A percentile compares a stretch with the other conserved stretches of the same genome.
These are phyloP conservation scores for Danaus plexippus DNA, from an alignment of 1,140 invertebrate species.

Conservation along the genomic window DNA sequence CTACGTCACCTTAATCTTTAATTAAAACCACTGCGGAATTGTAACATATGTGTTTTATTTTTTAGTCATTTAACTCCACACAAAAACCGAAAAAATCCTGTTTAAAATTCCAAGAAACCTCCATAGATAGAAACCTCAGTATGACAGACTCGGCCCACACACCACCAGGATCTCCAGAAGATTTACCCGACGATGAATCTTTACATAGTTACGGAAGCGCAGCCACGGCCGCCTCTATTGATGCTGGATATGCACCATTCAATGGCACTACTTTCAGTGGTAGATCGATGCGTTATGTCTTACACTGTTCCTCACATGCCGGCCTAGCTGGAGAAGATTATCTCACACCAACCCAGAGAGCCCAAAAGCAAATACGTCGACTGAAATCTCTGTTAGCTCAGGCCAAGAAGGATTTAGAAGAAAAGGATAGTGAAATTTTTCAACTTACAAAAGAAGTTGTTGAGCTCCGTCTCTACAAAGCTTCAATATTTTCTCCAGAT, in stretches of 20 bases:
- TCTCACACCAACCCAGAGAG: slow-evolving; percentile 87
- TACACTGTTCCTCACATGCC: slow-evolving; percentile 86
- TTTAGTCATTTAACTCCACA: slow-evolving; percentile 63
- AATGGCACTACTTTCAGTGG: slow-evolving; percentile 85
- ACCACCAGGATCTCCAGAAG: slow-evolving; percentile 74
- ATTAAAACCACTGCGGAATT: no score
- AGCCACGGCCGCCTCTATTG: slow-evolving; percentile 81
- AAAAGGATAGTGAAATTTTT: slow-evolving; percentile 85
- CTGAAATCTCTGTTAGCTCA: slow-evolving; percentile 80
- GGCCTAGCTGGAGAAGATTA: slow-evolving; percentile 83
- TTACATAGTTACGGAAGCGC: slow-evolving; percentile 83
- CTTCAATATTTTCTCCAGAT: slow-evolving; percentile 81
- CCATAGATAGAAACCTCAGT: slow-evolving; percentile 46
- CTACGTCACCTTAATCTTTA: no score
- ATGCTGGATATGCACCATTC: slow-evolving; percentile 84
- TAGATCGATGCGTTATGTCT: slow-evolving; percentile 81
- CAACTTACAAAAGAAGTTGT: slow-evolving; percentile 87
- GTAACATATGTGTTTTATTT: slow-evolving; percentile 22
- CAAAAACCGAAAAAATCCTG: slow-evolving; percentile 53
- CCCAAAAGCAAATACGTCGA: slow-evolving; percentile 82
- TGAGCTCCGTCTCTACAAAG: slow-evolving; percentile 83
- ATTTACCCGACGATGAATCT: slow-evolving; percentile 82
- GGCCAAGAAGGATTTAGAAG: slow-evolving; percentile 82
- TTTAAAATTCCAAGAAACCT: slow-evolving; percentile 50
- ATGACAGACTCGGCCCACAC: slow-evolving; percentile 68